Base-by-base conservation (phyloP, 2,797 vertebrate genomes). In the Pelochelys cantorii region DNA sequence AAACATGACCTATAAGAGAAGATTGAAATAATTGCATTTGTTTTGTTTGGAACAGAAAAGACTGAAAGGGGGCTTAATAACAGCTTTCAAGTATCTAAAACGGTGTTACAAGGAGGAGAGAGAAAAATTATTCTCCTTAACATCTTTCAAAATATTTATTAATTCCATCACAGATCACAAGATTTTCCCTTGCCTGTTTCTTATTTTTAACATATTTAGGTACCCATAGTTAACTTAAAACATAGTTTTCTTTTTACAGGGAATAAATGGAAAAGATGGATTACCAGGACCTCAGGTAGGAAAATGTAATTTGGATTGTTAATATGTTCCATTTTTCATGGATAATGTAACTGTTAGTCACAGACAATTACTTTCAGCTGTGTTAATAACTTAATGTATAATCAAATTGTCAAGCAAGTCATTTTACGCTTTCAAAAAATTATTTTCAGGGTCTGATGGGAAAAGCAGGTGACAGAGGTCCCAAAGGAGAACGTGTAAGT, bases 401-500 rank as follows among this genome's bases (percentile, higher is more conserved):
- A 81, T 4, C 85, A 89, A 84, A 1, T 27, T 17, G 92, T 90
- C 60, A 89, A 81, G 11, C 74, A 3, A 20, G n/a, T 25, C 52
- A 7, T 87, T 94, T 83, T 7, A 34, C 34, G 78, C 89, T 92
- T 88, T 84, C 82, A 11, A 75, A 91, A 94, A 90, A 71, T 31
- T 0, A 7, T 15, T 96, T 96, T 97, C 95, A 99, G 99, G 99
- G 99, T 95, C 97, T 97, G 82, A 85, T 98, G 89, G 99, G 99
- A 85, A 98, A 98, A 96, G 87, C 98, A 37, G 99, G 99, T 91
- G 99, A 99, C 94, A 98, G 99, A 98, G 99, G 99, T 81, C 98
- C 99, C 94, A 99, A 99, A 98, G 99, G 99, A 98, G 99, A 99
- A 95, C 99, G 99, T 78, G 99, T 99, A 98, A 98, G 98, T 96